Evolutionary conservation across 2,888 invertebrate species (phyloP).

Genomic region (Bibio marci): DNA sequence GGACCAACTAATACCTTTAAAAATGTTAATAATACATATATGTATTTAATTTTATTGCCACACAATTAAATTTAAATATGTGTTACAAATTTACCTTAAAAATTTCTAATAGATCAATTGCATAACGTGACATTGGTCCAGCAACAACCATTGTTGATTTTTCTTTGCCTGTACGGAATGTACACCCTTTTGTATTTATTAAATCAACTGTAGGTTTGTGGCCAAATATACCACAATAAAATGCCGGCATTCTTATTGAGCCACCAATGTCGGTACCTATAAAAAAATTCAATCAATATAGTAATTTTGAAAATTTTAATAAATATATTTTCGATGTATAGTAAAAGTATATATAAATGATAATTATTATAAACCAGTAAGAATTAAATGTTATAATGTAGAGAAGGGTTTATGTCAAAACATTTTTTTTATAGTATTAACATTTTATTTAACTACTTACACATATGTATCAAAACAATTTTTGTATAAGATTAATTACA

Average conservation of each 20-base stretch:
- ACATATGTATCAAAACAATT: no score
- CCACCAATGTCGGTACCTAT: slow-evolving; percentile 87
- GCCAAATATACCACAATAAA: slow-evolving; percentile 73
- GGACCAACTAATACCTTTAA: slow-evolving; percentile 24
- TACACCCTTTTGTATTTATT: slow-evolving; percentile 43
- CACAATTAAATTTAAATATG: background rate
- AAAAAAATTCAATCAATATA: no score
- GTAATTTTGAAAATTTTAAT: no score
- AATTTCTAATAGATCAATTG: slow-evolving; percentile 63
- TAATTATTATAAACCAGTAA: no score
- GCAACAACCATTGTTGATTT: slow-evolving; percentile 62
- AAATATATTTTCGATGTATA: no score
- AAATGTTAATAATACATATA: background rate
- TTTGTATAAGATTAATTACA: no score
- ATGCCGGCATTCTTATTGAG: slow-evolving; percentile 76
- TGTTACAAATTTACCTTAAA: slow-evolving; percentile 34
- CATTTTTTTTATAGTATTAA: no score
- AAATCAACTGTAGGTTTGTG: slow-evolving; percentile 53
- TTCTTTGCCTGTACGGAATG: slow-evolving; percentile 48
- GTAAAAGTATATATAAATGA: no score
- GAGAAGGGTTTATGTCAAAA: no score
- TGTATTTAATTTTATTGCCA: no score
- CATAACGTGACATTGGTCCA: slow-evolving; percentile 67
- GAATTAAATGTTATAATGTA: no score
- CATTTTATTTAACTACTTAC: no score